These are phyloP conservation scores for Limnodromus scolopaceus DNA, from an alignment of 2,797 vertebrate genomes.

Conservation along the genomic window DNA sequence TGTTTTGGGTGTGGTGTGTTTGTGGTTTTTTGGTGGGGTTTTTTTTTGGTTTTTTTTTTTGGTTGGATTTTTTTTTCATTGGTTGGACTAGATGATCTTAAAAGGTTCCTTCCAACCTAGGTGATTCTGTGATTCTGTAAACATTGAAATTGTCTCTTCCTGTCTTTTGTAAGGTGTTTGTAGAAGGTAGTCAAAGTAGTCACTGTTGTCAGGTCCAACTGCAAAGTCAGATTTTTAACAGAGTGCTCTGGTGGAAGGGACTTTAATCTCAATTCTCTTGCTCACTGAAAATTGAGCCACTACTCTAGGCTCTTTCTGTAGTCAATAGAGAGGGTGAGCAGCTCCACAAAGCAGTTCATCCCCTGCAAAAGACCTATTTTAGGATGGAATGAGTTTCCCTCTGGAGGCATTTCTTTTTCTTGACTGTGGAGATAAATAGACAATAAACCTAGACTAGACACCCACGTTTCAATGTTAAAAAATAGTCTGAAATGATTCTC, in stretches of 20 bases:
- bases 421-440: not conserved
- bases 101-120: no score
- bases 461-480: not conserved
- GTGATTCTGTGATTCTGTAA: no score
- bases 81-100: no score
- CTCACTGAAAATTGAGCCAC: not conserved
- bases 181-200: not conserved
- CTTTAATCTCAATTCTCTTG: not conserved
- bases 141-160: not conserved
- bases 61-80: no score
- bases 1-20: no score
- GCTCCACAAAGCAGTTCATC: not conserved
- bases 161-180: not conserved
- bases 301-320: not conserved
- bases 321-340: not conserved
- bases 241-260: not conserved
- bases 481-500: not conserved
- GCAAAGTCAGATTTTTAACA: not conserved
- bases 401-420: not conserved
- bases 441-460: not conserved
- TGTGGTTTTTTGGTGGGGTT: no score
- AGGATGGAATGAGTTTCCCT: not conserved
- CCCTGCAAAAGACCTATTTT: not conserved
- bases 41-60: no score
- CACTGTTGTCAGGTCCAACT: not conserved